phyloP scores from a whole-genome alignment of 2,888 invertebrate genomes.

The Erebia palarica region DNA sequence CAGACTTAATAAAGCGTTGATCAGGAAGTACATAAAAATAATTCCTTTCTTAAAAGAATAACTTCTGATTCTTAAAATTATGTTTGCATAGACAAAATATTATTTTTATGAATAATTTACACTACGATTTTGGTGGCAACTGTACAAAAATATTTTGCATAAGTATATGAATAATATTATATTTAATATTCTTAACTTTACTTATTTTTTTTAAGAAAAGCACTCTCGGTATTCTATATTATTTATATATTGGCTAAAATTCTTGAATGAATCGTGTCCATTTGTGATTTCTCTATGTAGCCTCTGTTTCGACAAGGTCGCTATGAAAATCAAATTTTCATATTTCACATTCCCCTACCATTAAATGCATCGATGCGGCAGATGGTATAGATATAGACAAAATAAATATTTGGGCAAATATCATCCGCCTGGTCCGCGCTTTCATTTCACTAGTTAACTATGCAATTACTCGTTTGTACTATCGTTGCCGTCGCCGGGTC shows the following conservation, averaged over 20 bases:
- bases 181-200: conserved; percentile 54
- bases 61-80: conserved; percentile 61
- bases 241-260: conserved; percentile 43
- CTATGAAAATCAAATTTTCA: conserved; percentile 68
- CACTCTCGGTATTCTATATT: conserved; percentile 63
- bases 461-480: conserved; percentile 75
- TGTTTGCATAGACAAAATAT: conserved; percentile 56
- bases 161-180: conserved; percentile 40
- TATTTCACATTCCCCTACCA: conserved; percentile 63
- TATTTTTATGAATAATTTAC: conserved; percentile 56
- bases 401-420: conserved; percentile 75
- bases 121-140: conserved; percentile 59
- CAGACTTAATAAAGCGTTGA: conserved; percentile 59
- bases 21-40: conserved; percentile 69
- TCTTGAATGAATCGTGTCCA: conserved; percentile 6
- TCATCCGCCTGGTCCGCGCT: conserved; percentile 75
- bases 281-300: conserved; percentile 49
- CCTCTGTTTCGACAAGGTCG: conserved; percentile 54
- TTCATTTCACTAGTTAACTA: conserved; percentile 73
- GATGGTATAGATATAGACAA: conserved; percentile 70
- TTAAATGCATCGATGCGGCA: conserved; percentile 69
- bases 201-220: conserved; percentile 69
- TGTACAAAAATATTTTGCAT: conserved; percentile 56
- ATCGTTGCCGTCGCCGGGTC: conserved; percentile 62
- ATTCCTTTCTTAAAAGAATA: conserved; percentile 81